A percentile compares a stretch with the other conserved stretches of the same genome.
Conservation (phyloP, 1,140 invertebrate species). For the Platorchestia sp. region DNA sequence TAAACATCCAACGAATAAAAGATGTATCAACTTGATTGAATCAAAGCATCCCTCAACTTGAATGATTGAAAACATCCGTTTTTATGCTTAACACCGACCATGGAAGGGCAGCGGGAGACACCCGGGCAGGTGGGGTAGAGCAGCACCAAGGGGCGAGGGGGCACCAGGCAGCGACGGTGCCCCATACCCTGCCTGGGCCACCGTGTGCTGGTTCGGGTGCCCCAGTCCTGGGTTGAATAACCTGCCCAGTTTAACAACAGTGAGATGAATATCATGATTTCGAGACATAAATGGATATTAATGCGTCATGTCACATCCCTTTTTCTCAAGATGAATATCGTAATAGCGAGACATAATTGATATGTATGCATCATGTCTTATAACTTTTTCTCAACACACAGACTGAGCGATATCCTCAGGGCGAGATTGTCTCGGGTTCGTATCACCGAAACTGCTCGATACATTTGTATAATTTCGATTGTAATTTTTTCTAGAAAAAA, state of each 20-base stretch:
- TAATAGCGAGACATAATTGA: neutral
- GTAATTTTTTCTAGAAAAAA: no score
- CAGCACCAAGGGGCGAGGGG: conserved; percentile 54
- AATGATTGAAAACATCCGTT: neutral
- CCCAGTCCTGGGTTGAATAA: conserved; percentile 64
- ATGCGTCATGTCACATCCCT: no score
- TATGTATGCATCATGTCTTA: neutral
- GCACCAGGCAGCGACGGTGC: conserved; percentile 57
- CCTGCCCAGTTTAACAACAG: conserved; percentile 49
- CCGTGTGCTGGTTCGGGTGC: conserved; percentile 66
- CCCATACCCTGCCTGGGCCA: conserved; percentile 50
- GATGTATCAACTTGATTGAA: no score
- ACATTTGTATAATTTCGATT: no score
- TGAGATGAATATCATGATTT: neutral
- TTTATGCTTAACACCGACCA: neutral
- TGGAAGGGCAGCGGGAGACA: conserved; percentile 44
- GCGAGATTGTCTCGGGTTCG: no score
- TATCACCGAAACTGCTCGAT: no score
- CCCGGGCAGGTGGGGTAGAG: conserved; percentile 27
- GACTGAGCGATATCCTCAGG: no score
- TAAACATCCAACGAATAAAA: no score
- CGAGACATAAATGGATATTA: neutral
- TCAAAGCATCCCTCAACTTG: no score
- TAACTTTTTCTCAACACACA: neutral
- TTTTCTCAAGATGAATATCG: no score